These are phyloP conservation scores for Lepas anatifera DNA, from an alignment of 2,888 invertebrate genomes.

Conservation along the genomic window DNA sequence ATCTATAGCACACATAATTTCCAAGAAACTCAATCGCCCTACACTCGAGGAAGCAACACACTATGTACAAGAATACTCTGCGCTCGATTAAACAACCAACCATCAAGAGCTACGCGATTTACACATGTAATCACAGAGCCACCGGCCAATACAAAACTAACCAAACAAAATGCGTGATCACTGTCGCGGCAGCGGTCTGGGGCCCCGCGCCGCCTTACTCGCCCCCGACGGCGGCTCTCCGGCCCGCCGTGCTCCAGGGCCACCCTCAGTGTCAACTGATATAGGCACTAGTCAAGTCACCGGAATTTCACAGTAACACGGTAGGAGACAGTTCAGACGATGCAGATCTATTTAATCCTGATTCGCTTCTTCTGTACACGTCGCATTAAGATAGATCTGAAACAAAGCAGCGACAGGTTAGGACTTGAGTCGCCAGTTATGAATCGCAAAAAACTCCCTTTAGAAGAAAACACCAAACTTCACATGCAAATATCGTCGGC, in stretches of 20 bases:
- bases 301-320: constrained; percentile 6
- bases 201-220: too few species aligned
- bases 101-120: constrained; percentile 4
- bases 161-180: constrained; percentile 11
- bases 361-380: not conserved
- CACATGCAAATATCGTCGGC: too few species aligned
- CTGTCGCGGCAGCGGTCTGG: not conserved
- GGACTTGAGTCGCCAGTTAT: too few species aligned
- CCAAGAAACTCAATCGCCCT: not conserved
- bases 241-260: not conserved
- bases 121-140: constrained; percentile 6
- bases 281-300: constrained; percentile 11
- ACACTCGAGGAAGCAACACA: constrained; percentile 1
- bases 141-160: constrained; percentile 2
- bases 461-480: too few species aligned
- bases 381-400: constrained; percentile 4
- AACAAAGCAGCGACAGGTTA: not conserved
- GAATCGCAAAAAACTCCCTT: too few species aligned
- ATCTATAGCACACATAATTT: constrained; percentile 1
- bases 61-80: constrained; percentile 1
- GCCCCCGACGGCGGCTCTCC: too few species aligned
- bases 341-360: constrained; percentile 3
- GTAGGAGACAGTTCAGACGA: not conserved
- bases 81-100: constrained; percentile 5
- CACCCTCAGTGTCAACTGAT: not conserved